Base-by-base conservation (phyloP, 2,888 invertebrate genomes). In the Rhamnusium bicolor region DNA sequence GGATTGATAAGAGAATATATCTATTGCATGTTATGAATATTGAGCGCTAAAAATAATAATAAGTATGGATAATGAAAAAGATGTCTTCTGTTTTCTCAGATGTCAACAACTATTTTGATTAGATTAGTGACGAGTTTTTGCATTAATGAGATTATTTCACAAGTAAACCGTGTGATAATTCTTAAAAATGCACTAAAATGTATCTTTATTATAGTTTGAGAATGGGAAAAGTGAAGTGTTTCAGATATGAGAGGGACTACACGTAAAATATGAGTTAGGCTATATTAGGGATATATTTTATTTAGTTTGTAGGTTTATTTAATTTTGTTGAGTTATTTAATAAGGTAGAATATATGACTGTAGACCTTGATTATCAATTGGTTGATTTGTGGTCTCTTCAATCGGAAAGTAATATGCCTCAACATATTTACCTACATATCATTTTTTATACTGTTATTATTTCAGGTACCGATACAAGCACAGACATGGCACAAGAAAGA, bases 401-500 rank as follows among this genome's bases (percentile, higher is more conserved):
- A 61, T 75, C 79, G 49, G 77, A 78, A 82, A 75, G 80, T 80
- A 78, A 69, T 61, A 24, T 54, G 5, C 21, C 12, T 10, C n/a
- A n/a, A n/a, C n/a, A n/a, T n/a, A 49, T 10, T 47, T 46, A 19
- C 7, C 12, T 32, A 18, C 19, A 2, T 16, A 8, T 54, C 21
- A 53, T 1, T 6, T 46, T 49, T 58, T 53, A 24, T 7, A 69
- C 40, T 47, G n/a, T 12, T 19, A 47, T 2, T 32, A 40, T 62
- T 47, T 29, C 14, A 71, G 60, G 66, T 61, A 49, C 61, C 19
- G 46, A 58, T n/a, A 32, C 49, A 65, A 79, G 63, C 71, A 76
- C 77, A 79, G 84, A 85, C 75, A 87, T 87, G 87, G 86, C 86
- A 76, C 78, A 83, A 77, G 85, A 86, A 63, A 80, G 82, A 61